Percentiles rank a stretch among this genome's conserved stretches.
These are phyloP conservation scores for Mastigias papua DNA, from an alignment of 30 jellyfish, hydroid and myxozoan genomes.

Conservation along the genomic window DNA sequence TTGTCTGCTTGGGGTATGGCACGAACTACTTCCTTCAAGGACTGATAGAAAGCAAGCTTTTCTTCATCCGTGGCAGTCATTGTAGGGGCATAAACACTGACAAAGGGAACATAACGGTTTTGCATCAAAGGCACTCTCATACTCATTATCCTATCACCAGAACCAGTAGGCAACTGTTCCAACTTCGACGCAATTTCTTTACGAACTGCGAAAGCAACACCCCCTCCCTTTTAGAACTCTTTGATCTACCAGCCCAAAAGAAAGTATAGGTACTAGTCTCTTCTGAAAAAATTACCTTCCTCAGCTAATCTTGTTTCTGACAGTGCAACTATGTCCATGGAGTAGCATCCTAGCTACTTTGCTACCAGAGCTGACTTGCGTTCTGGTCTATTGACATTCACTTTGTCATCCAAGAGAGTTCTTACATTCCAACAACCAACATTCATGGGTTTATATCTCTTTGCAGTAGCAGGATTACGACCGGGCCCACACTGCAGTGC, in stretches of 20 bases:
- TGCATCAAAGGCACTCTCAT: constrained; percentile 30
- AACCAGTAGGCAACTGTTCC: constrained; percentile 8
- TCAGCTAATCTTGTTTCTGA: constrained; percentile 22
- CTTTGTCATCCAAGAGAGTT: constrained; percentile 22
- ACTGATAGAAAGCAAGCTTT: constrained; percentile 22
- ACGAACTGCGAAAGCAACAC: constrained; percentile 42
- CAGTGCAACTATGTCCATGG: constrained; percentile 45
- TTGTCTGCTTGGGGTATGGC: constrained; percentile 34
- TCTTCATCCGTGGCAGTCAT: constrained; percentile 38
- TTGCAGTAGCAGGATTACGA: not conserved
- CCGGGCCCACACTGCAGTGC: not conserved
- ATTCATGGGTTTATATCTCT: not conserved
- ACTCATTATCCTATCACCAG: constrained; percentile 30
- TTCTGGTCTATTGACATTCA: constrained; percentile 24
- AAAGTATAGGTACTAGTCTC: constrained; percentile 30
- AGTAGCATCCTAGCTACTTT: constrained; percentile 14
- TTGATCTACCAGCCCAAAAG: constrained; percentile 36
- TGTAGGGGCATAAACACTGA: constrained; percentile 65
- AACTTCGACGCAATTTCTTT: not conserved
- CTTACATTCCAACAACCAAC: constrained; percentile 53
- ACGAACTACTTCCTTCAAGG: not conserved
- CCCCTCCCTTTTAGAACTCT: not conserved
- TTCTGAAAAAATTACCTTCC: constrained; percentile 5
- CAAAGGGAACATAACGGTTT: constrained; percentile 19
- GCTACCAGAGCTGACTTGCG: constrained; percentile 49